Conservation (phyloP, 2,797 vertebrate genomes). For the Acridotheres tristis region DNA sequence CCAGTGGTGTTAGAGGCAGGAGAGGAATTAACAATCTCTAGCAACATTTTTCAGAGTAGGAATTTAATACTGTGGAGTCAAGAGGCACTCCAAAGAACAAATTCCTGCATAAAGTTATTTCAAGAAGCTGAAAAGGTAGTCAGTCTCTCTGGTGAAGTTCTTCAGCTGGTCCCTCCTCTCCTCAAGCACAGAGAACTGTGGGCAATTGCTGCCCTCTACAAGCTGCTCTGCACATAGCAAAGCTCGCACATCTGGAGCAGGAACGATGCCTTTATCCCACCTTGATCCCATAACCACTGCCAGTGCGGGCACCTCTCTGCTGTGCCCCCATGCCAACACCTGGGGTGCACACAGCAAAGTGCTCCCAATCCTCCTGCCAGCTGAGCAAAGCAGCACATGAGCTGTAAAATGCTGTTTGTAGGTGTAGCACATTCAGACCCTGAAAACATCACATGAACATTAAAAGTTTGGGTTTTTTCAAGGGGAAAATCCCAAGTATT, state of each 20-base stretch:
- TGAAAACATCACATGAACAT: not conserved
- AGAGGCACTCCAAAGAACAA: constrained; percentile 34
- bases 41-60: not conserved
- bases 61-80: constrained; percentile 6
- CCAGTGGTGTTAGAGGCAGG: not conserved
- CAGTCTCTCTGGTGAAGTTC: not conserved
- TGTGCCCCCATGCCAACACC: constrained; percentile 7
- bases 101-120: constrained; percentile 7
- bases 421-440: not conserved
- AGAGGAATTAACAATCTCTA: not conserved
- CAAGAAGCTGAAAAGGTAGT: not conserved
- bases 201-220: constrained; percentile 77
- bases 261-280: constrained; percentile 43
- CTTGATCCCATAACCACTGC: constrained; percentile 2
- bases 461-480: not conserved
- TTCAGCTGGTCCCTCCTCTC: not conserved
- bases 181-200: not conserved
- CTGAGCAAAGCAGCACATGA: not conserved
- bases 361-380: not conserved
- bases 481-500: not conserved
- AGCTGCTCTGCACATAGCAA: constrained; percentile 56
- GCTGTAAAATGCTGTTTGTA: not conserved
- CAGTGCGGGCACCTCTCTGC: constrained; percentile 20
- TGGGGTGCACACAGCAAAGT: constrained; percentile 5
- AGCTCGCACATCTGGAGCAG: constrained; percentile 1